Base-by-base conservation (phyloP, 2,797 vertebrate genomes). In the Petrocephalus sullivani region DNA sequence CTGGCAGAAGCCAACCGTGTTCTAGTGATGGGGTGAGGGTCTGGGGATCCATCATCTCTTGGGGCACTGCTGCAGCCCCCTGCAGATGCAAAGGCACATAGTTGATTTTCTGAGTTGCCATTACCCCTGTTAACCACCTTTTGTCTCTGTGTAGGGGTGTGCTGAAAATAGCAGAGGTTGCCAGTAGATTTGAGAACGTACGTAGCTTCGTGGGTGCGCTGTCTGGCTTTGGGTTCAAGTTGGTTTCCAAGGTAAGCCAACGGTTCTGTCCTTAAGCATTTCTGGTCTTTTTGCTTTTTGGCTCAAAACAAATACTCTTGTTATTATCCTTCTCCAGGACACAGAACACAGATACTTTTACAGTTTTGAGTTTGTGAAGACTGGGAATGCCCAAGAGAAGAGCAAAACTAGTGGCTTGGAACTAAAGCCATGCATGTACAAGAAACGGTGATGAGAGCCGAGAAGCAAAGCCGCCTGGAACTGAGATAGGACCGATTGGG, bases 151-250 rank as follows among this genome's bases (percentile, higher is more conserved):
- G 16, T 82, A 99, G 98, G 89, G 98, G 97, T 12, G 91, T 96
- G 14, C 94, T 99, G 84, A 95, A 98, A 95, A 95, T 99, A 85
- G 98, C 98, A 0, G 98, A 99, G 90, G 98, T 99, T 86, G 96
- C 97, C 46, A 99, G 98, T 86, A 96, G 98, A 86, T 99, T 99
- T 21, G 95, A 96, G 53, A 95, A 97, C 78, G 90, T 94, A 56
- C 93, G 92, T 0, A 92, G 78, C 89, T 99, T 99, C 88, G 0
- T 95, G 71, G 92, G 90, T 0, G 95, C 95, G 0, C 91, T 99
- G 92, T 89, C 92, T 6, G 93, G 89, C 84, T 93, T 99, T 86
- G 98, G 98, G 88, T 99, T 99, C 94, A 97, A 94, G 91, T 87
- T 95, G 2, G 54, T 93, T 75, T 94, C 93, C 71, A 99, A 97